Evolutionary conservation across 1,140 invertebrate species (phyloP).

Genomic region (Microplitis mediator): DNA sequence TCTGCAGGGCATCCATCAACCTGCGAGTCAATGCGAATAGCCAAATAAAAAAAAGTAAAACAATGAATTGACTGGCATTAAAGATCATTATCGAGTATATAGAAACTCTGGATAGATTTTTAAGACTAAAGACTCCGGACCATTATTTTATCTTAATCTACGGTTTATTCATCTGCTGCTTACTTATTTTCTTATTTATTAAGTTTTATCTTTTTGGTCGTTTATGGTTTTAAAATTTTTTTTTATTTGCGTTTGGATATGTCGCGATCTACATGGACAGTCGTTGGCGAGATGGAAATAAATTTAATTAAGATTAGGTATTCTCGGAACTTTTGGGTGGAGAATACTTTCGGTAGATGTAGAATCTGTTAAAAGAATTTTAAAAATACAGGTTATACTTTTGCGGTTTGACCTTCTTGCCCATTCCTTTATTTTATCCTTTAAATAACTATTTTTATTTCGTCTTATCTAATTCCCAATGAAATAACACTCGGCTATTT

Average conservation of each 20-base stretch:
- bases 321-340: constrained; percentile 46
- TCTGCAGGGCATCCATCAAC: constrained; percentile 8
- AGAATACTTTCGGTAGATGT: background rate
- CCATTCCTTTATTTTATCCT: constrained; percentile 24
- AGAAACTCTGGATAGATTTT: background rate
- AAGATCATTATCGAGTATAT: constrained; percentile 3
- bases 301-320: constrained; percentile 63
- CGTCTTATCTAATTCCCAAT: constrained; percentile 11
- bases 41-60: background rate
- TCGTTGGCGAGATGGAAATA: constrained; percentile 51
- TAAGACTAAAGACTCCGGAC: background rate
- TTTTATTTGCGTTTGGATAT: constrained; percentile 6
- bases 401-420: constrained; percentile 41
- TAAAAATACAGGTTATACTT: constrained; percentile 38
- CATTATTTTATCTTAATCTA: background rate
- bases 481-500: background rate
- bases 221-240: constrained; percentile 15
- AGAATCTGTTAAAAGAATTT: background rate
- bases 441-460: constrained; percentile 13
- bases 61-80: background rate
- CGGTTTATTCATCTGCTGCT: background rate
- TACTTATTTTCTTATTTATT: constrained; percentile 23
- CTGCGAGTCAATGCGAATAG: background rate
- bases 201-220: constrained; percentile 29
- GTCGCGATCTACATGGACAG: constrained; percentile 30